These are phyloP conservation scores for Sebastes vulpes DNA, from an alignment of 2,797 vertebrate genomes.

Conservation along the genomic window DNA sequence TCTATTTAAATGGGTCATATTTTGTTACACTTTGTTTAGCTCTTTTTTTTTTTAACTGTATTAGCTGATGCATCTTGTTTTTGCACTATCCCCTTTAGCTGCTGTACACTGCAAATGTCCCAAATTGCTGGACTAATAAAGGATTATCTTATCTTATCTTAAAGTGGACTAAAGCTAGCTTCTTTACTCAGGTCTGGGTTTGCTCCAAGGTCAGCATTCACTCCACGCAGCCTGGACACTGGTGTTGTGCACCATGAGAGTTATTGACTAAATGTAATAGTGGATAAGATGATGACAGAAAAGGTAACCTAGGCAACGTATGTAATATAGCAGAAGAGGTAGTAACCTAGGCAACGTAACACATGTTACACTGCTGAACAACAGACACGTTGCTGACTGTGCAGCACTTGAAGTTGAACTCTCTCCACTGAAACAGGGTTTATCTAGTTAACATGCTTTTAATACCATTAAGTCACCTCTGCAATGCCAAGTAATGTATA, in stretches of 20 bases:
- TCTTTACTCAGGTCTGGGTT: background rate
- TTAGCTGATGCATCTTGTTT: too few relatives aligned
- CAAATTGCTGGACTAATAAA: too few relatives aligned
- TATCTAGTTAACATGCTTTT: constrained; percentile 26
- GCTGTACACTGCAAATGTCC: too few relatives aligned
- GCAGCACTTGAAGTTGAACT: background rate
- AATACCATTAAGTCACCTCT: background rate
- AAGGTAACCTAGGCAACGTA: background rate
- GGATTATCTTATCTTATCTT: too few relatives aligned
- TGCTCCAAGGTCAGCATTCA: background rate
- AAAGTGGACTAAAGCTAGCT: too few relatives aligned
- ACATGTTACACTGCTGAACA: background rate
- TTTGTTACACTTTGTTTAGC: too few relatives aligned
- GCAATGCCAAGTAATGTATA: background rate
- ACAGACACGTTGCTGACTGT: background rate
- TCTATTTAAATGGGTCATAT: too few relatives aligned
- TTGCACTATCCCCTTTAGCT: too few relatives aligned
- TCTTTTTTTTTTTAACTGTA: too few relatives aligned
- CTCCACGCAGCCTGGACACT: background rate
- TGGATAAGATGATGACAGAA: background rate
- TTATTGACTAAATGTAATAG: background rate
- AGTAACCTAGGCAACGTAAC: rapidly evolving
- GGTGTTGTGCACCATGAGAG: background rate
- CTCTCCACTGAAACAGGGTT: background rate
- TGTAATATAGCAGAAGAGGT: background rate